These are phyloP conservation scores for Drosophila mulleri DNA, from an alignment of 2,888 invertebrate species.

Conservation along the genomic window DNA sequence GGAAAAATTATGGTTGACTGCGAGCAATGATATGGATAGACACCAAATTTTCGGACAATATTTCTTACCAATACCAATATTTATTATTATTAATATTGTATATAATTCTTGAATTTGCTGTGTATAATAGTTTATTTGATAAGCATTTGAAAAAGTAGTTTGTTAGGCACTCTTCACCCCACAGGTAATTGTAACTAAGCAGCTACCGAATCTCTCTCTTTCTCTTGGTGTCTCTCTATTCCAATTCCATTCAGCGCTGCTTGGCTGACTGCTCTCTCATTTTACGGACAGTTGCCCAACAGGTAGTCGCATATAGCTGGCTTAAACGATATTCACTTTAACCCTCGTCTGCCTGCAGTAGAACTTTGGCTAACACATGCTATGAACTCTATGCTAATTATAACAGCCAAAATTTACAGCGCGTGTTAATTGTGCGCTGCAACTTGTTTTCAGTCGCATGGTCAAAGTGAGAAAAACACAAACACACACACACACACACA, in stretches of 20 bases:
- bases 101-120: background rate
- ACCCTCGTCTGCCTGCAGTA: slow-evolving; percentile 12
- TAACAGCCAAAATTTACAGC: slow-evolving; percentile 21
- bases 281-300: slow-evolving; percentile 18
- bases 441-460: slow-evolving; percentile 15
- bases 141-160: background rate
- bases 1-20: background rate
- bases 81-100: background rate
- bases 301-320: slow-evolving; percentile 57
- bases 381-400: slow-evolving; percentile 27
- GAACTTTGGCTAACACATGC: slow-evolving; percentile 14
- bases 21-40: too few relatives aligned
- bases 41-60: background rate
- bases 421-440: slow-evolving; percentile 15
- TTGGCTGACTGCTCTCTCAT: background rate
- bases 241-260: slow-evolving; percentile 34
- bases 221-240: background rate
- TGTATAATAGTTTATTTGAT: background rate
- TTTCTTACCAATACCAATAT: too few relatives aligned
- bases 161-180: background rate
- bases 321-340: slow-evolving; percentile 13
- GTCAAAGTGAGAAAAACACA: slow-evolving; percentile 8
- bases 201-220: background rate
- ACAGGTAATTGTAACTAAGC: background rate
- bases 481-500: background rate